These are phyloP conservation scores for Monopis laevigella DNA, from an alignment of 2,888 invertebrate genomes.

Conservation along the genomic window DNA sequence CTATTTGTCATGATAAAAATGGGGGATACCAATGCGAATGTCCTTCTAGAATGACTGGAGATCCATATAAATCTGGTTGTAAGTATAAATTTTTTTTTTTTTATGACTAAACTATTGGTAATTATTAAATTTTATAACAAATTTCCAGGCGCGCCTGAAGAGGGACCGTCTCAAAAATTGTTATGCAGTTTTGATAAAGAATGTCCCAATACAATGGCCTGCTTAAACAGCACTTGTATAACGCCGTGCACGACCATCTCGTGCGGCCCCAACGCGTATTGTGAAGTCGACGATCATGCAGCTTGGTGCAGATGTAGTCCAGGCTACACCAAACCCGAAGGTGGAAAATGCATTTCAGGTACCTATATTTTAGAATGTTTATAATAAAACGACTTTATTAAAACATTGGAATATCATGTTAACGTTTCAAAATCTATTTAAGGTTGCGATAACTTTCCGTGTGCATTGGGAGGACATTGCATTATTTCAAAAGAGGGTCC, in stretches of 20 bases:
- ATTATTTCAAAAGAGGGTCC: constrained; percentile 86
- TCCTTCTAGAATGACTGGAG: constrained; percentile 83
- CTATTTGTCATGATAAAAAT: constrained; percentile 86
- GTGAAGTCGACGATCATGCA: constrained; percentile 88
- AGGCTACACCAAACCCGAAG: constrained; percentile 80
- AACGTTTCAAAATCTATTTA: constrained; percentile 29
- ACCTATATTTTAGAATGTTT: constrained; percentile 27
- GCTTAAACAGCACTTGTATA: constrained; percentile 79
- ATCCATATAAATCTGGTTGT: constrained; percentile 87
- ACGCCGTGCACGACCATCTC: constrained; percentile 82
- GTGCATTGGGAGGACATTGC: constrained; percentile 85
- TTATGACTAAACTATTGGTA: not conserved
- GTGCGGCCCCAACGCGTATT: constrained; percentile 86
- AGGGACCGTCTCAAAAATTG: constrained; percentile 64
- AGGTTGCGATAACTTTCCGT: constrained; percentile 81
- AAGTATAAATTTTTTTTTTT: constrained; percentile 32
- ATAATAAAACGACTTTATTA: not conserved
- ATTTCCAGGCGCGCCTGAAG: constrained; percentile 37
- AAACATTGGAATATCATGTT: not conserved
- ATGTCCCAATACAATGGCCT: constrained; percentile 83
- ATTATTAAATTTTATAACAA: not conserved
- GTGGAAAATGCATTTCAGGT: constrained; percentile 87
- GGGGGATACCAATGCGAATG: constrained; percentile 89
- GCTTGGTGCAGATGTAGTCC: constrained; percentile 89
- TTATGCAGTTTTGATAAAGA: constrained; percentile 78